A percentile compares a stretch with the other conserved stretches of the same genome.
These are phyloP conservation scores for Scatophagus argus DNA, from an alignment of 2,113 vertebrate genomes.

Conservation along the genomic window DNA sequence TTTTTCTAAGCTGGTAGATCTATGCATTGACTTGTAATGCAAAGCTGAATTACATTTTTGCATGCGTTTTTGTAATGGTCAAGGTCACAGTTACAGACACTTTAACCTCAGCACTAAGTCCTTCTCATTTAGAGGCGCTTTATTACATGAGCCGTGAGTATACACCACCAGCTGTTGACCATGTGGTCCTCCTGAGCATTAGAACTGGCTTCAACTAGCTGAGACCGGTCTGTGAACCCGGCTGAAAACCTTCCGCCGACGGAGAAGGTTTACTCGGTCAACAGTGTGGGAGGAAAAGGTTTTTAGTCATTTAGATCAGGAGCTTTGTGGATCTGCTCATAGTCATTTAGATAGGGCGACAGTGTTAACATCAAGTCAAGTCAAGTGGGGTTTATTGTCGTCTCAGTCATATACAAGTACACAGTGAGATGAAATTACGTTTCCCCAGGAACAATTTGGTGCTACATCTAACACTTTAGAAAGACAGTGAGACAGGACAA, in stretches of 20 bases:
- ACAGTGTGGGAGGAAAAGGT: constrained; percentile 6
- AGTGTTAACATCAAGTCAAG: no score
- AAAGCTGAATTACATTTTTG: no score
- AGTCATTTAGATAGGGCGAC: constrained; percentile 31
- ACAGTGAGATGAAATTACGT: no score
- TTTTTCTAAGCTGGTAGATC: not conserved
- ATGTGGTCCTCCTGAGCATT: constrained; percentile 41
- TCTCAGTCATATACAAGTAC: no score
- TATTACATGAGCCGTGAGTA: constrained; percentile 60
- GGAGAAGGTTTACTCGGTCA: constrained; percentile 28
- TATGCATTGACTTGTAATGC: no score
- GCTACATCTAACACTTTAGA: no score
- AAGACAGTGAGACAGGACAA: no score
- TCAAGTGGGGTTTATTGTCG: no score
- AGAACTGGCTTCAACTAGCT: constrained; percentile 47
- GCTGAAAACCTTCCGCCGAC: constrained; percentile 1
- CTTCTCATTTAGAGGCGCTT: constrained; percentile 47
- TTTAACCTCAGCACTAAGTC: constrained; percentile 35
- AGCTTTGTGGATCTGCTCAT: not conserved
- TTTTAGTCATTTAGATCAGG: constrained; percentile 3
- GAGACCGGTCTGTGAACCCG: not conserved
- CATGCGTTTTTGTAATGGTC: no score
- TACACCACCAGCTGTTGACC: constrained; percentile 52
- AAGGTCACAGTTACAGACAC: constrained; percentile 32
- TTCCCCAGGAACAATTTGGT: no score